These are phyloP conservation scores for Trichogramma dendrolimi DNA, from an alignment of 2,888 invertebrate genomes.

Conservation along the genomic window DNA sequence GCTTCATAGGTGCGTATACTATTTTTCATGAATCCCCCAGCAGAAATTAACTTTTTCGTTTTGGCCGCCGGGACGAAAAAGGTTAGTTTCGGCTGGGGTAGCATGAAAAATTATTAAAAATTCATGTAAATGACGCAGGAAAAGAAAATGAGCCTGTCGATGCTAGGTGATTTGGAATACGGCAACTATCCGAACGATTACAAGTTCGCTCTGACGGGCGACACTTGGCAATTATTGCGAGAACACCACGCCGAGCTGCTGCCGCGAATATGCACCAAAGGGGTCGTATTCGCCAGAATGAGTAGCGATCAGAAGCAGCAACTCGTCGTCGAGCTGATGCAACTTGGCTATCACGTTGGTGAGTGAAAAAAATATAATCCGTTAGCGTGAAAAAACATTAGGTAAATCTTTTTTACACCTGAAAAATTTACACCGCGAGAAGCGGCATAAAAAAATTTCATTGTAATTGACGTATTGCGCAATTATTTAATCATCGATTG, in stretches of 20 bases:
- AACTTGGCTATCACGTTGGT: conserved; percentile 66
- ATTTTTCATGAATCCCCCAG: no score
- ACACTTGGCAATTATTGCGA: conserved; percentile 71
- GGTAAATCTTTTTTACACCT: no score
- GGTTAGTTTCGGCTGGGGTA: no score
- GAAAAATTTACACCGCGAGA: no score
- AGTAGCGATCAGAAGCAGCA: conserved; percentile 78
- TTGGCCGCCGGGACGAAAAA: no score
- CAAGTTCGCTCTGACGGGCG: conserved; percentile 64
- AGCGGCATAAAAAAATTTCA: no score
- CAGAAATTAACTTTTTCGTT: no score
- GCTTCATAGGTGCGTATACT: no score
- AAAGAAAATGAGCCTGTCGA: conserved; percentile 17
- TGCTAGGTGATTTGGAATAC: conserved; percentile 39
- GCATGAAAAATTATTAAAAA: no score
- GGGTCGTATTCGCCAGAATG: conserved; percentile 81
- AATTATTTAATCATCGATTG: no score
- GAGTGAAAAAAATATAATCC: conserved; percentile 16
- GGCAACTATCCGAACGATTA: conserved; percentile 37
- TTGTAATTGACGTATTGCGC: no score
- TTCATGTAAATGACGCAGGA: conserved; percentile 4
- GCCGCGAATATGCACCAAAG: conserved; percentile 61
- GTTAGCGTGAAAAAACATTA: no score
- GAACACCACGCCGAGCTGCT: conserved; percentile 68
- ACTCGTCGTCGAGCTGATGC: conserved; percentile 67